These are phyloP conservation scores for Emydura subglobosa DNA, from an alignment of 2,113 vertebrate genomes.

Conservation along the genomic window DNA sequence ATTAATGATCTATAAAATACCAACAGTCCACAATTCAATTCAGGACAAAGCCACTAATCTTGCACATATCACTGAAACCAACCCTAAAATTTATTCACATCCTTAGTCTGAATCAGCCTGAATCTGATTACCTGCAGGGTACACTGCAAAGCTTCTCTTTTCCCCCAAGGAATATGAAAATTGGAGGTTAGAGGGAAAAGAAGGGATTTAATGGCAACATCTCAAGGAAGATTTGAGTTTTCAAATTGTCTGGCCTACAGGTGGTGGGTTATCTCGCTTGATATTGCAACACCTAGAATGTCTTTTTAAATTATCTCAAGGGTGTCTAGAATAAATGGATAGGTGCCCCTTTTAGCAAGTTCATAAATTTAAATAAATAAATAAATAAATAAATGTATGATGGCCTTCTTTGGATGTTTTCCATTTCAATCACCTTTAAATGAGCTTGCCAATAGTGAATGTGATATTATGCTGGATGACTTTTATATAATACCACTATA, in stretches of 20 bases:
- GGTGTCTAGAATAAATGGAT: background rate
- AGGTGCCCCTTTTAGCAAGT: background rate
- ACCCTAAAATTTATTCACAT: background rate
- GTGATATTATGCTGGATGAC: background rate
- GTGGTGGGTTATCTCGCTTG: background rate
- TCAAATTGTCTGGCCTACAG: too few species aligned
- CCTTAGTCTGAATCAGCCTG: background rate
- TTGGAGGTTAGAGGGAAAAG: too few species aligned
- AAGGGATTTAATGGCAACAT: too few species aligned
- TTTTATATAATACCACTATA: background rate
- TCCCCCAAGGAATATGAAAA: too few species aligned
- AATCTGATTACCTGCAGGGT: too few species aligned
- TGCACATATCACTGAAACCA: rapidly evolving
- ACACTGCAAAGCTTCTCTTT: too few species aligned
- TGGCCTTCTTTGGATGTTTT: background rate
- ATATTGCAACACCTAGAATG: background rate
- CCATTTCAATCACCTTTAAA: background rate
- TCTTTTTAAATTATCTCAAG: background rate
- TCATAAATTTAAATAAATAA: background rate
- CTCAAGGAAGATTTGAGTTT: too few species aligned
- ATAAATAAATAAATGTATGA: background rate
- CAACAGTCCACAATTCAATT: background rate
- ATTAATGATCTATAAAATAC: background rate
- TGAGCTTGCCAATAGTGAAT: background rate
- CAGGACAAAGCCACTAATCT: background rate